phyloP scores from a whole-genome alignment of 92 coral and sea anemone species.

The Virgularia gustaviana region DNA sequence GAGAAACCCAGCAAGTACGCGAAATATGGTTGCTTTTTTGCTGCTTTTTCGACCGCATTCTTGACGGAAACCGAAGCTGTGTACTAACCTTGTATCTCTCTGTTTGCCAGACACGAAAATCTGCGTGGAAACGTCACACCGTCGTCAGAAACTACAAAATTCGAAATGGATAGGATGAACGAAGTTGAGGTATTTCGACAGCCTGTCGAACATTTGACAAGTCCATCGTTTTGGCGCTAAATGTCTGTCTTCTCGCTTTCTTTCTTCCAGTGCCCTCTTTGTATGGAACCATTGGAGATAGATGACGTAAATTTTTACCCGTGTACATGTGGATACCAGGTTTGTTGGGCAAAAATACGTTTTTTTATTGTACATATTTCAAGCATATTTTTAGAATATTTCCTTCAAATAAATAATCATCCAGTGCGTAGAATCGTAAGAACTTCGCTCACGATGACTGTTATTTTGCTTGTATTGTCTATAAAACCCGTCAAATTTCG shows the following conservation, averaged over 20 bases:
- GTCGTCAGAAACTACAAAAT: too few relatives aligned
- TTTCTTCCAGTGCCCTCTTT: constrained; percentile 78
- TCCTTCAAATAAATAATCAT: too few relatives aligned
- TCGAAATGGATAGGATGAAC: too few relatives aligned
- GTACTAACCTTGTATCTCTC: not conserved
- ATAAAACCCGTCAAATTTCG: too few relatives aligned
- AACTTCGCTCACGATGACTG: too few relatives aligned
- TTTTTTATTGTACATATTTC: not conserved
- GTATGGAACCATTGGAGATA: constrained; percentile 98
- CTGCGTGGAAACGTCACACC: not conserved
- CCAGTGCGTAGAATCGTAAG: too few relatives aligned
- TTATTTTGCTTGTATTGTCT: too few relatives aligned
- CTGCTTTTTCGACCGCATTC: not conserved
- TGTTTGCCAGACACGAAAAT: not conserved
- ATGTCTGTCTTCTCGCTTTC: constrained; percentile 6
- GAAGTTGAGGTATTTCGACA: constrained; percentile 33
- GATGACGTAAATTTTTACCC: constrained; percentile 99
- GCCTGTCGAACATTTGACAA: not conserved
- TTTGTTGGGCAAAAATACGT: not conserved
- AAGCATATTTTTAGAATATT: not conserved
- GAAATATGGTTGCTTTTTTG: constrained; percentile 11
- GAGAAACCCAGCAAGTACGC: too few relatives aligned
- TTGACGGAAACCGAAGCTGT: not conserved
- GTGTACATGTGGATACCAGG: constrained; percentile 99
- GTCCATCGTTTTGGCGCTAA: not conserved